Base-by-base conservation (phyloP, 2,113 vertebrate genomes). In the Bothrops jararaca region DNA sequence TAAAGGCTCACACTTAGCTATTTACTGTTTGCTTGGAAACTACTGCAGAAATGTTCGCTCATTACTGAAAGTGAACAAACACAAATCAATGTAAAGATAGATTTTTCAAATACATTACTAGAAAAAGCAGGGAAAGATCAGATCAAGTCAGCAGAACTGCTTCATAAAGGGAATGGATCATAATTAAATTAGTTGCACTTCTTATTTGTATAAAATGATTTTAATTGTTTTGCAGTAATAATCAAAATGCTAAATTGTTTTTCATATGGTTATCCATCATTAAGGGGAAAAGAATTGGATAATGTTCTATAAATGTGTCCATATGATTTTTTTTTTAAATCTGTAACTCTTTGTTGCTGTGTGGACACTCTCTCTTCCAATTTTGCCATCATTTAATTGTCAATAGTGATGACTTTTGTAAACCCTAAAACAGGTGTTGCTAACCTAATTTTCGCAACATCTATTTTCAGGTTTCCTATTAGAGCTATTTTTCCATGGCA, bases 71-170 rank as follows among this genome's bases (percentile, higher is more conserved):
- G 88, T 39, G 86, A 85, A 94, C 80, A 96, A 92, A 91, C 86
- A 96, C 91, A 97, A 96, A 95, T 95, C 89, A 92, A 91, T 92
- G 85, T 92, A 90, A 95, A 96, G 96, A 96, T 90, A 95, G 93
- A 85, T 69, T 91, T 56, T 29, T 50, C 94, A 29, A 53, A 24
- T 90, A 18, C 34, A 90, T 94, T 94, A 88, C 85, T 92, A 45
- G 64, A 91, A 91, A 90, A 52, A 15, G 2, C 24, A 69, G 92
- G 64, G 88, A 93, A 69, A 96, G 95, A 93, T 13, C 80, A 91
- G 74, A 12, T 85, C 50, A 88, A 29, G 93, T 96, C 94, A 97
- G 94, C 89, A 95, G 86, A 94, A 96, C 94, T 89, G 23, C 24
- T 52, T 94, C 90, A 94, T 91, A 94, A 94, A 94, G 6, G 80